phyloP scores from a whole-genome alignment of 92 coral and sea anemone species.

The Parazoanthus darwini region DNA sequence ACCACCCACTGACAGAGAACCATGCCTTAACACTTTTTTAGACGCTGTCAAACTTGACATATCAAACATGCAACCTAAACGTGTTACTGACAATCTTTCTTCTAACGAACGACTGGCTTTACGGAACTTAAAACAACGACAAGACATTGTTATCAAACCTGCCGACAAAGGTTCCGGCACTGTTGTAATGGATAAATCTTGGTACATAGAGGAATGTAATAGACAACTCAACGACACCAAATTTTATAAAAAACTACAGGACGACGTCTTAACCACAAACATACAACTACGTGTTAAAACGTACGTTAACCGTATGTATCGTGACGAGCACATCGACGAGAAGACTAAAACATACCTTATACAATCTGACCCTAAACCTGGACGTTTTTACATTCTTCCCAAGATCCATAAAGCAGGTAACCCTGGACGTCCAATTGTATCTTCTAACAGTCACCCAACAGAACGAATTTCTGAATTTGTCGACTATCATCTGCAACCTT shows the following conservation, averaged over 20 bases:
- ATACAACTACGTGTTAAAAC: slow-evolving; percentile 39
- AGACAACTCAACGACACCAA: too few species aligned
- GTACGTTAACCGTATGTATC: slow-evolving; percentile 41
- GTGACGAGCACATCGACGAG: slow-evolving; percentile 36
- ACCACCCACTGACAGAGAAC: too few species aligned
- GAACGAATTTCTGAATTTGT: slow-evolving; percentile 50
- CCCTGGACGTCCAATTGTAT: slow-evolving; percentile 38
- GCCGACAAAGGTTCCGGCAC: too few species aligned
- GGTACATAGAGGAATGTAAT: slow-evolving; percentile 5
- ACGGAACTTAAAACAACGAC: too few species aligned
- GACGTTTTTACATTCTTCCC: slow-evolving; percentile 47
- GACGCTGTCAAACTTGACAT: too few species aligned
- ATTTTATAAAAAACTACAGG: slow-evolving; percentile 30
- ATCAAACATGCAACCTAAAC: too few species aligned
- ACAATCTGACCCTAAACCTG: slow-evolving; percentile 40
- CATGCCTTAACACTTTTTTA: too few species aligned
- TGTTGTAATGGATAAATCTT: too few species aligned
- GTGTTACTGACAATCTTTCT: too few species aligned
- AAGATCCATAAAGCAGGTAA: too few species aligned
- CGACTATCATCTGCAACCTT: slow-evolving; percentile 46
- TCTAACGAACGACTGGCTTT: too few species aligned
- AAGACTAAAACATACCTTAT: slow-evolving; percentile 42
- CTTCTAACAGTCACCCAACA: slow-evolving; percentile 14
- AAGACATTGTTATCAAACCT: too few species aligned
- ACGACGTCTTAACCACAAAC: slow-evolving; percentile 25